These are phyloP conservation scores for Pangasius djambal DNA, from an alignment of 2,797 vertebrate genomes.

Conservation along the genomic window DNA sequence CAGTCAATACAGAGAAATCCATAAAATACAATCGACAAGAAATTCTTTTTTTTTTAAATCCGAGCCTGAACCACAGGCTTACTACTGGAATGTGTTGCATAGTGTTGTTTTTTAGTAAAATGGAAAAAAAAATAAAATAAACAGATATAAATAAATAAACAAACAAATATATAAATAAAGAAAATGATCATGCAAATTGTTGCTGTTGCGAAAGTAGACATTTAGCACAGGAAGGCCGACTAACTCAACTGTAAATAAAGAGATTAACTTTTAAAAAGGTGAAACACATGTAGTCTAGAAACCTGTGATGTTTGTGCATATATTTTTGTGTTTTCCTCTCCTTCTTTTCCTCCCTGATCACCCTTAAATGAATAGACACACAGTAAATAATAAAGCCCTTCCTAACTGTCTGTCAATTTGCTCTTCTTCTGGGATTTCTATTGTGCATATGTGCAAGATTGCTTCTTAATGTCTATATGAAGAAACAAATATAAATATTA, in stretches of 20 bases:
- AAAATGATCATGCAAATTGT: conserved; percentile 70
- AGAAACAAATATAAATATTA: conserved; percentile 83
- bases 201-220: conserved; percentile 80
- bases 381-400: conserved; percentile 66
- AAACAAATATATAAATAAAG: conserved; percentile 34
- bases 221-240: conserved; percentile 80
- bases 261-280: conserved; percentile 77
- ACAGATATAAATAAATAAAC: conserved; percentile 9
- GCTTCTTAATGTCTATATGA: conserved; percentile 82
- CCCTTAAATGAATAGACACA: conserved; percentile 73
- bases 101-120: conserved; percentile 77
- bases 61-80: conserved; percentile 74
- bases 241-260: conserved; percentile 84
- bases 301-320: conserved; percentile 81
- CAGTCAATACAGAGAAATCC: neutral
- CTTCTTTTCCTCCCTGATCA: conserved; percentile 75
- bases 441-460: conserved; percentile 82
- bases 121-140: conserved; percentile 19
- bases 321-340: conserved; percentile 78
- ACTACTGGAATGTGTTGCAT: conserved; percentile 84
- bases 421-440: conserved; percentile 79
- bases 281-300: conserved; percentile 80
- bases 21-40: conserved; percentile 64
- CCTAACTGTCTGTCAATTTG: conserved; percentile 74
- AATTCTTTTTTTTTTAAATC: conserved; percentile 63